Evolutionary conservation across 2,888 invertebrate genomes (phyloP), one percentile per base, ranked within the genome.

Genomic region (Pegoplata infirma): DNA sequence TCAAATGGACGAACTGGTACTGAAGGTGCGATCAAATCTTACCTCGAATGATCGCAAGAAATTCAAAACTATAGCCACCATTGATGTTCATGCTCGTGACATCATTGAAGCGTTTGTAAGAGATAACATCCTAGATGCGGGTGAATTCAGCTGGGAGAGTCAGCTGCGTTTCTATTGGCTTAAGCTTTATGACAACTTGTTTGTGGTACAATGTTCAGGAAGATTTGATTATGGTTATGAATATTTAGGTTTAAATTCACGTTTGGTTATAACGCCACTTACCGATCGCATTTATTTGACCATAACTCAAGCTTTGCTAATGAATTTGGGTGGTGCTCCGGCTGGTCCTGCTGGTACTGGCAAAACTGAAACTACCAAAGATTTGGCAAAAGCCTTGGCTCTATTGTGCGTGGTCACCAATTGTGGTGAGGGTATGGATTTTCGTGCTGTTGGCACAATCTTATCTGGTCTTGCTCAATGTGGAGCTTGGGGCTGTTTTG

Each of bases 401-500:
- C 90, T 95, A 0, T 90, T 96, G 0, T 96, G 96, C 84, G 91
- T 96, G 36, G 96, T 96, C 2, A 97, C 97, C 0, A 96, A 98
- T 90, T 98, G 98, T 86, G 97, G 97, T 0, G 97, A 97, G 89
- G 96, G 96, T 16, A 97, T 97, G 96, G 97, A 97, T 90, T 96
- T 94, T 87, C 92, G 94, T 82, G 96, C 97, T 2, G 93, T 96
- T 58, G 94, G 94, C 5, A 93, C 93, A 44, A 95, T 94, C 81
- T 90, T 96, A 5, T 93, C 94, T 0, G 90, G 90, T 0, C 76
- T 90, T 49, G 84, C 87, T 0, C 90, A 90, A 61, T 89, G 89
- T 53, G 98, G 98, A 0, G 97, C 97, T 2, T 98, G 98, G 98
- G 98, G 97, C 1, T 98, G 97, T 88, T 98, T 98, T 86, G 97